Base-by-base conservation (phyloP, 1,140 invertebrate genomes). In the Neodiprion pinetum region DNA sequence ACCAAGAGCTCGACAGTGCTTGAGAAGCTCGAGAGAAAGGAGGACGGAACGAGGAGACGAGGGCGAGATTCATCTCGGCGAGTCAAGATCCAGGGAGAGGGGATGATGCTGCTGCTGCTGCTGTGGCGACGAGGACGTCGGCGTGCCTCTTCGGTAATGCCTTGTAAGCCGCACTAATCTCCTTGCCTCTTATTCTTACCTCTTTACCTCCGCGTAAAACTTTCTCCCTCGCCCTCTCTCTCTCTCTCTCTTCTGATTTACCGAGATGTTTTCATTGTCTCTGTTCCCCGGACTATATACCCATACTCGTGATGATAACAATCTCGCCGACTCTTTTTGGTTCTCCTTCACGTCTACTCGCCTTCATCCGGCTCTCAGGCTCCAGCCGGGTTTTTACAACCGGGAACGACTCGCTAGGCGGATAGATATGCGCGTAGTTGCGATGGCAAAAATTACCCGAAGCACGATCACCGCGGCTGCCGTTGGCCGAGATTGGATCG, bases 241-340 rank as follows among this genome's bases (percentile, higher is more conserved):
- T 66, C 3, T 48, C 68, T 61, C n/a, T 72, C 40, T 65, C 70
- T 72, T 74, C 76, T 86, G 84, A 86, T 86, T 85, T 86, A 86
- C 80, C 79, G 83, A 81, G 80, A 81, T 86, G 84, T 85, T 86
- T 86, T 86, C 82, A 85, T 81, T 84, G 83, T 82, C 80, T 72
- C 67, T 81, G 78, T 74, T 78, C 21, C 65, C 75, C 69, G 80
- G 11, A 61, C 28, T 40, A 40, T 40, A 40, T 40, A 40, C 28
- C 28, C 28, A 40, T 40, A 40, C 28, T 40, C 28, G 53, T 17
- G 53, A 14, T 61, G 53, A 61, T 61, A 61, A 61, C 53, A 61
- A 61, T 61, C 53, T 61, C 53, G 53, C 53, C 11, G n/a, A 61
- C 53, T 61, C 53, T 61, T 61, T 61, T 61, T 61, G 11, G 53